These are phyloP conservation scores for Glossosoma conforme DNA, from an alignment of 1,140 invertebrate genomes.

Conservation along the genomic window DNA sequence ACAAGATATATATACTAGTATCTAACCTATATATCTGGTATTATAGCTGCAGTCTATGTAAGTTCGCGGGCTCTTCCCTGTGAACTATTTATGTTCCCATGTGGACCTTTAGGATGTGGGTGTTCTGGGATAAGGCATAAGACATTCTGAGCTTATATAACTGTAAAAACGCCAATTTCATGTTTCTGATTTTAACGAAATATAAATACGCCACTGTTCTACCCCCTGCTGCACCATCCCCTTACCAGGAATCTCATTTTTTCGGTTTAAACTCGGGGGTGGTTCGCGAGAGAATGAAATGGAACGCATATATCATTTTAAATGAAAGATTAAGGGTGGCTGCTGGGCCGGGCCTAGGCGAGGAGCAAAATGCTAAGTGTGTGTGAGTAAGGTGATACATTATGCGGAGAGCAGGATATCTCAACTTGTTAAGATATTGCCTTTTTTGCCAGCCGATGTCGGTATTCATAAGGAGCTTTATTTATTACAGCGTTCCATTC, in stretches of 20 bases:
- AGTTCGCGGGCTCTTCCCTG: too few relatives aligned
- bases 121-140: too few relatives aligned
- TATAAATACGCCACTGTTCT: neutral
- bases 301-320: constrained; percentile 31
- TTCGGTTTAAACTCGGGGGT: constrained; percentile 17
- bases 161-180: too few relatives aligned
- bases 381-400: constrained; percentile 27
- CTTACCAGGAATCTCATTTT: constrained; percentile 7
- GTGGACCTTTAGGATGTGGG: too few relatives aligned
- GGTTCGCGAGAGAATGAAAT: constrained; percentile 21
- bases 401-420: constrained; percentile 22
- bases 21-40: too few relatives aligned
- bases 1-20: too few relatives aligned
- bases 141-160: too few relatives aligned
- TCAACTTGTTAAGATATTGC: neutral
- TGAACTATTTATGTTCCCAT: too few relatives aligned
- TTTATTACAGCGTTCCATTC: neutral
- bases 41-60: too few relatives aligned
- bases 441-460: neutral
- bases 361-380: constrained; percentile 30
- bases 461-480: neutral
- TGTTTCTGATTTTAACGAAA: too few relatives aligned
- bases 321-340: constrained; percentile 32
- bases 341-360: constrained; percentile 10
- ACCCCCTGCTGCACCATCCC: constrained; percentile 2